Base-by-base conservation (phyloP, 2,797 vertebrate species). In the Macropus fuliginosus region DNA sequence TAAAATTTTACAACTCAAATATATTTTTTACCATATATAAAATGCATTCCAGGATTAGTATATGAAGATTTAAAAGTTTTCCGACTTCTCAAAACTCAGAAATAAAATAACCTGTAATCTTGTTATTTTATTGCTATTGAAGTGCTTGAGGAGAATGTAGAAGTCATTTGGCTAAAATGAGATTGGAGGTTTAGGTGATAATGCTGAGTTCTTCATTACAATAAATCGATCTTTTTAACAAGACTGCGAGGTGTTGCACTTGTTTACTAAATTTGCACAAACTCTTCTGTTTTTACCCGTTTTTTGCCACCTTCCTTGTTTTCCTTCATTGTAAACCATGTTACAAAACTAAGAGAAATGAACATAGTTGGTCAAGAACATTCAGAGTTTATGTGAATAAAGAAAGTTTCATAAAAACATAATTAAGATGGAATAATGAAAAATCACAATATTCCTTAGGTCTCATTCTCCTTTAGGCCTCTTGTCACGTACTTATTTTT, bases 1-100 rank as follows among this genome's bases (percentile, higher is more conserved):
- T 95, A 95, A 94, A 28, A 95, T 91, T 62, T 96, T 31, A 95
- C 93, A 96, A 96, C 29, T 93, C 55, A 94, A 91, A 40, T 16
- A 94, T 91, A 40, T 66, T 34, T 21, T 91, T 96, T 46, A 95
- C 14, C 91, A 96, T 95, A 57, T 96, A 92, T 18, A 96, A 97
- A 95, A 97, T 91, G 54, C 29, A 95, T 95, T 95, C 52, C 96
- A 96, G 62, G 34, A 29, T 94, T 96, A 96, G n/a, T 91, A 54
- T n/a, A 34, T 81, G 56, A 96, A 96, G 91, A 93, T 1, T 56
- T 92, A 93, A 92, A 3, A 29, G 90, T 92, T 97, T 93, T 50
- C 57, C 11, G 40, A 55, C 6, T 92, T 95, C 90, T 81, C 46
- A 92, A 81, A 96, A 97, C 21, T 81, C 40, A 81, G 40, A 21